Evolutionary conservation across 1,140 invertebrate genomes (phyloP), one percentile per base, ranked within the genome.

Genomic region (Zaprionus ornatus): DNA sequence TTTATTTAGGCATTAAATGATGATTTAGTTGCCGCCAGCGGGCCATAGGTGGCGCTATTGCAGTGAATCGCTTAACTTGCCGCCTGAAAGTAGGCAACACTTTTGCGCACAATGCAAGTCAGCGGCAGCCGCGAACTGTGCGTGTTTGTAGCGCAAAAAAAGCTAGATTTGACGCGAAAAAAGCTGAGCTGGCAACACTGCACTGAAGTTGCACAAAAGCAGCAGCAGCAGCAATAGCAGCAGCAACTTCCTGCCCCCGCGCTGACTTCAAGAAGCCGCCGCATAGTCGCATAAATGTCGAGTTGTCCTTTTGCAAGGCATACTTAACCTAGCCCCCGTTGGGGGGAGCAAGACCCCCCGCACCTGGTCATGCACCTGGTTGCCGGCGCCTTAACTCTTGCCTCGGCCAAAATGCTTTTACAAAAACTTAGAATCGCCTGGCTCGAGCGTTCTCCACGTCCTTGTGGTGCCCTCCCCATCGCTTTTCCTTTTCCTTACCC

Each of bases 221-320:
- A 21, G 55, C 56, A 12, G 7, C 4, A 25, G 3, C 23, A 21
- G 12, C 32, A 29, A 61, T 50, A 12, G 7, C 4, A 25, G 3
- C 23, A 21, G 12, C 32, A 29, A 61, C 63, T 66, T 59, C 32
- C n/a, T 75, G 10, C 29, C 29, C 29, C 29, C 29, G n/a, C n/a
- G n/a, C 29, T 32, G 29, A 32, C 29, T 10, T 32, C 29, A 32
- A 32, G 29, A 10, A 32, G 9, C 9, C 29, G 9, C 29, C 29
- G 29, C 29, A 32, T 32, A 32, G 72, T 80, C 79, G 79, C 82
- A 84, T 80, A 86, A 84, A 80, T 81, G 83, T 82, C 66, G 74
- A 86, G 83, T 65, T 86, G 80, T 76, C 61, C 77, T 61, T 55
- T 25, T 35, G 45, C 65, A 23, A 35, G 42, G 37, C 57, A 23